Evolutionary conservation across 2,113 vertebrate species (phyloP).

Genomic region (Nothoprocta perdicaria): DNA sequence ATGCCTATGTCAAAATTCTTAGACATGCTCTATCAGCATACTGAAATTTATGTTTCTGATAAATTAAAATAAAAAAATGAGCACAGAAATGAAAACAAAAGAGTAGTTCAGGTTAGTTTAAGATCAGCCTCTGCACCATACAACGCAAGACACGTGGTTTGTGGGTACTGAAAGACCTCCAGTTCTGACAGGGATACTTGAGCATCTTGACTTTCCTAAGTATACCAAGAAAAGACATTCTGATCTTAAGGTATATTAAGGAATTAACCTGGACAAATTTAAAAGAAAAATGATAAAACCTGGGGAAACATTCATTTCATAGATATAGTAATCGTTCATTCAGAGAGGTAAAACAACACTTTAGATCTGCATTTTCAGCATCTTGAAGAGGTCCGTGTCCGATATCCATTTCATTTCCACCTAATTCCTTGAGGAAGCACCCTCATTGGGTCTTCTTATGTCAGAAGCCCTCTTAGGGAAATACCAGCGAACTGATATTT

Average conservation of each 20-base stretch:
- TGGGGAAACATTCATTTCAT: background rate
- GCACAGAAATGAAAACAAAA: slow-evolving; percentile 18
- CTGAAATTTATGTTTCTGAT: background rate
- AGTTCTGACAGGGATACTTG: background rate
- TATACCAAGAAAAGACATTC: background rate
- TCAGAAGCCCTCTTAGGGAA: background rate
- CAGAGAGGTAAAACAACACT: background rate
- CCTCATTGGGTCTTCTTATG: background rate
- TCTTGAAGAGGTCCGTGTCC: background rate
- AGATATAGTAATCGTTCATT: background rate
- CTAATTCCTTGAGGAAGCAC: background rate
- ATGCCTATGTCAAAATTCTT: slow-evolving; percentile 4
- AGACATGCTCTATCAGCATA: background rate
- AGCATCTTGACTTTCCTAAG: background rate
- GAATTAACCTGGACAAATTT: background rate
- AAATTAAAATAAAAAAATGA: slow-evolving; percentile 46
- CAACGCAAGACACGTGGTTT: background rate
- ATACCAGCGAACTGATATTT: background rate
- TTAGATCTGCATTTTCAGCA: background rate
- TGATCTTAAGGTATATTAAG: background rate
- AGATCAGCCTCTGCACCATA: background rate
- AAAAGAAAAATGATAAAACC: background rate
- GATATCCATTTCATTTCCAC: background rate
- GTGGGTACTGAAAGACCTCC: background rate
- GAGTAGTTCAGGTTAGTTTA: background rate